Evolutionary conservation across 2,888 invertebrate genomes (phyloP).

Genomic region (Vanessa cardui): DNA sequence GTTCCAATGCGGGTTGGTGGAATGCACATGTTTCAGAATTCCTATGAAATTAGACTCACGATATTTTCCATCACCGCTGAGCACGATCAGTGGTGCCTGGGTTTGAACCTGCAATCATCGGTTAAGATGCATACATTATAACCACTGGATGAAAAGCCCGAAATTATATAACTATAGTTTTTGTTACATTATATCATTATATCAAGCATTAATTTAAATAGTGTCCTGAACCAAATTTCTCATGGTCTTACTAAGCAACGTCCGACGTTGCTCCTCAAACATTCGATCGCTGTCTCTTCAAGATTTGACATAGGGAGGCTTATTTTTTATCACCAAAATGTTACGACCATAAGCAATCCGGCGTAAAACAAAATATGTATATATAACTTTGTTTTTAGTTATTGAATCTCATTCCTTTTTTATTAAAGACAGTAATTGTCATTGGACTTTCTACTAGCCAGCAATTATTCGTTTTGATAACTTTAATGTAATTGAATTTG

Average conservation of each 20-base stretch:
- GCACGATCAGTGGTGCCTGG: too few relatives aligned
- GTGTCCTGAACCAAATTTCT: conserved; percentile 25
- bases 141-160: too few relatives aligned
- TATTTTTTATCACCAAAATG: conserved; percentile 17
- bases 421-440: background rate
- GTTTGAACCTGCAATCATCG: too few relatives aligned
- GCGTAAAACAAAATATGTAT: background rate
- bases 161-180: conserved; percentile 3
- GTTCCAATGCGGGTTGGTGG: too few relatives aligned
- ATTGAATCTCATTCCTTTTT: background rate
- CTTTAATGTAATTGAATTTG: too few relatives aligned
- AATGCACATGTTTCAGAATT: too few relatives aligned
- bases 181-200: background rate
- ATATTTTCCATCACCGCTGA: too few relatives aligned
- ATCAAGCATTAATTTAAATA: conserved; percentile 28
- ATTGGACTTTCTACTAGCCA: too few relatives aligned
- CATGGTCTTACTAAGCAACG: conserved; percentile 27
- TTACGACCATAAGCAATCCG: background rate
- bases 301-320: conserved; percentile 24
- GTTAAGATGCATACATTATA: too few relatives aligned
- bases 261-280: conserved; percentile 21
- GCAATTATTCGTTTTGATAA: too few relatives aligned
- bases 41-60: too few relatives aligned
- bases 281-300: conserved; percentile 26
- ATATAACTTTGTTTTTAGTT: background rate